Base-by-base conservation (phyloP, 2,888 invertebrate genomes). In the Sinodicranocentrus sp. region DNA sequence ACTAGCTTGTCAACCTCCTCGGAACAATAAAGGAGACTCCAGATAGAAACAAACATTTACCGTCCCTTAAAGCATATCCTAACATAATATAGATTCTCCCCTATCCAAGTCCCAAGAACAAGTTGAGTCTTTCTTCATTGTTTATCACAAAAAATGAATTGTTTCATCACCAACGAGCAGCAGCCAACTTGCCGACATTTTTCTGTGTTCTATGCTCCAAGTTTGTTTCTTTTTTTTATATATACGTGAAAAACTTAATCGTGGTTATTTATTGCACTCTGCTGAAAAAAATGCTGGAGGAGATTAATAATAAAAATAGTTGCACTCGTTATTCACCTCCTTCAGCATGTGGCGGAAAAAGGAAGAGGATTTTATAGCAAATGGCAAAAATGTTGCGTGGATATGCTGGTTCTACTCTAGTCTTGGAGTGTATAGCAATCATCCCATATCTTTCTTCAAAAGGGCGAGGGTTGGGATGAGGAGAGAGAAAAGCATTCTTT, bases 231-330 rank as follows among this genome's bases (percentile, higher is more conserved):
- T 33, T 28, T 15, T 17, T 39, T 5, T 65, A n/a, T 33, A 3
- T 33, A 33, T 33, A 70, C 54, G 48, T 48, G 44, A 48, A 75
- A 80, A 59, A 73, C 48, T 82, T 82, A 48, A 68, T 67, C 82
- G 59, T 28, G 48, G 82, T 82, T 82, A 82, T 82, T 82, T 82
- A 82, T 82, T 82, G 73, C 82, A 28, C 23, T 61, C 23, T 33
- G 54, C 65, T 61, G 23, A 75, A 48, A 67, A 82, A 82, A 73
- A 82, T 82, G 59, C 73, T 82, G 73, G 67, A 75, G 71, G 70
- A 82, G 75, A 82, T 82, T 82, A 82, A 82, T 82, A 82, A 82
- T 82, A 76, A 75, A 82, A 82, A 82, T 82, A 76, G 82, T 76
- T 82, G 70, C 71, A 82, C 76, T 82, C 82, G 75, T 82, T 82